phyloP scores from a whole-genome alignment of 2,797 vertebrate genomes.

The Diplodus puntazzo region DNA sequence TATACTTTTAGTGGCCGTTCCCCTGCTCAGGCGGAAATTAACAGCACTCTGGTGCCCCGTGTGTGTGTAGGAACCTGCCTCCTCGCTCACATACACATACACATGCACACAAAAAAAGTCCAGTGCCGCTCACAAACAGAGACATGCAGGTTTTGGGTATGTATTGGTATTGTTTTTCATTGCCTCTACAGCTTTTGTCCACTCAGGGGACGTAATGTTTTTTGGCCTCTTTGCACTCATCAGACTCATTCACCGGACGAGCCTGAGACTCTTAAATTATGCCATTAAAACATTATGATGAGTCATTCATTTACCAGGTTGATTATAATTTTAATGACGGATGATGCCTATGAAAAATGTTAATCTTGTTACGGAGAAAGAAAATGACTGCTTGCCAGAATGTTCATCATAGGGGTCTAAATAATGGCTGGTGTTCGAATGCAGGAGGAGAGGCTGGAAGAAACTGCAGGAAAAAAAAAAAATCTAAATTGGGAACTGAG shows the following conservation, averaged over 20 bases:
- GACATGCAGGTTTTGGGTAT: slow-evolving; percentile 32
- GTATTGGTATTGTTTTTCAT: slow-evolving; percentile 6
- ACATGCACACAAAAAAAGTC: slow-evolving; percentile 6
- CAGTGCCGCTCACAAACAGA: slow-evolving; percentile 31
- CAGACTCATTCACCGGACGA: slow-evolving; percentile 50
- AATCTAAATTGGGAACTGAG: neutral
- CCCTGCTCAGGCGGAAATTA: slow-evolving; percentile 78
- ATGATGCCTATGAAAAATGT: slow-evolving; percentile 49
- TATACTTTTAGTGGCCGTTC: slow-evolving; percentile 80
- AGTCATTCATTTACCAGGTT: slow-evolving; percentile 61
- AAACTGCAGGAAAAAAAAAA: neutral
- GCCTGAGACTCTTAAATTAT: slow-evolving; percentile 48
- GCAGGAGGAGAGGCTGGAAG: neutral
- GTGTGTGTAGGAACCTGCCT: slow-evolving; percentile 30
- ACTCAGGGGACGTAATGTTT: slow-evolving; percentile 5
- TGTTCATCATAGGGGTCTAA: slow-evolving; percentile 6
- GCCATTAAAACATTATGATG: slow-evolving; percentile 65
- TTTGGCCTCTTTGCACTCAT: slow-evolving; percentile 27
- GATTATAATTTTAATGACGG: slow-evolving; percentile 68
- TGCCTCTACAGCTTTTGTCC: slow-evolving; percentile 5
- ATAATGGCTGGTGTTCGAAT: neutral
- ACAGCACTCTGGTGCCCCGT: slow-evolving; percentile 73
- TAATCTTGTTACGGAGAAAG: slow-evolving; percentile 35
- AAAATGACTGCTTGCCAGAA: slow-evolving; percentile 33
- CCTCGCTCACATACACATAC: neutral